Conservation (phyloP, 2,113 vertebrate species). For the Esox niger region DNA sequence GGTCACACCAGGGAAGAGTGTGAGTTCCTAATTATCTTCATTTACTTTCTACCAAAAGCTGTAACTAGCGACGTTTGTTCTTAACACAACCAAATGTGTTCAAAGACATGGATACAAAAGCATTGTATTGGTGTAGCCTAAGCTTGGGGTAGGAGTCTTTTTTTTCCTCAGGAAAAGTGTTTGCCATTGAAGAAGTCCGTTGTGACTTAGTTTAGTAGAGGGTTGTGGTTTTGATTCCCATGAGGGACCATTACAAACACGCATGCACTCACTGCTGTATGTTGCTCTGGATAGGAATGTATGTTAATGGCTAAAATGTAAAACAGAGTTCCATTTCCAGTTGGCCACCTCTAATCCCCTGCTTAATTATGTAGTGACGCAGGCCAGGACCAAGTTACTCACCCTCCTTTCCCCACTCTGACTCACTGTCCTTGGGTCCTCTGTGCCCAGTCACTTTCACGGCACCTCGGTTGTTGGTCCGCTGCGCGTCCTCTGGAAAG, state of each 20-base stretch:
- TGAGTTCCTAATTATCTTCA: conserved; percentile 66
- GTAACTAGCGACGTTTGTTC: too few relatives aligned
- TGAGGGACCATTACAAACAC: too few relatives aligned
- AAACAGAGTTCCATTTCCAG: too few relatives aligned
- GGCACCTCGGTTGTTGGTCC: conserved; percentile 21
- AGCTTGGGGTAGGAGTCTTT: too few relatives aligned
- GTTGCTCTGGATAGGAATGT: too few relatives aligned
- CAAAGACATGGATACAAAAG: background rate
- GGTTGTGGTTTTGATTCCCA: too few relatives aligned
- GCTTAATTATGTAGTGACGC: conserved; percentile 1
- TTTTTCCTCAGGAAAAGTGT: too few relatives aligned
- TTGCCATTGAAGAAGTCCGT: background rate
- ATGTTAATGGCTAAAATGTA: too few relatives aligned
- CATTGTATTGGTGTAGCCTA: background rate
- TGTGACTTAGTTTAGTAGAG: background rate
- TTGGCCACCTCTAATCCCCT: too few relatives aligned
- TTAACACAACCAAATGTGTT: too few relatives aligned
- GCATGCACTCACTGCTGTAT: too few relatives aligned
- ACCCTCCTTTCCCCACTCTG: background rate
- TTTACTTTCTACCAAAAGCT: background rate
- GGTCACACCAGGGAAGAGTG: conserved; percentile 81
- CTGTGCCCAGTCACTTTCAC: conserved; percentile 16
- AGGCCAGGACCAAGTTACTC: background rate
- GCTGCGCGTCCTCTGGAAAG: background rate
- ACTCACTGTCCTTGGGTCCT: conserved; percentile 43